Percentiles rank a stretch among this genome's conserved stretches.
Evolutionary conservation across 2,888 invertebrate species (phyloP).

Genomic region (Bembecia ichneumoniformis): DNA sequence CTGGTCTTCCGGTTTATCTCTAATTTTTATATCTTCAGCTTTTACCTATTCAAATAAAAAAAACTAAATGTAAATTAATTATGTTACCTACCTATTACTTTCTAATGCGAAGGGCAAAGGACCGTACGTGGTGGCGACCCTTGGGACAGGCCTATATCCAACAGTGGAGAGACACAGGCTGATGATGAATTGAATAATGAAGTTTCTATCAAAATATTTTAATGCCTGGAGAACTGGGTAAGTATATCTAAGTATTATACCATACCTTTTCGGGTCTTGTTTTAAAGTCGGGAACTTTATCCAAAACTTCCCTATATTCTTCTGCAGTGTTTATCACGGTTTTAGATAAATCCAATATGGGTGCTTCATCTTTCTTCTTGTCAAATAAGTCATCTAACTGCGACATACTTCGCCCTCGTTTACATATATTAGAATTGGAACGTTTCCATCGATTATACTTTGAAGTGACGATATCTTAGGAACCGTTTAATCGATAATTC

Average conservation of each 20-base stretch:
- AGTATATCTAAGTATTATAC: not conserved
- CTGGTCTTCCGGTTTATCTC: conserved; percentile 77
- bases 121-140: too few relatives aligned
- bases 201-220: not conserved
- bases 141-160: too few relatives aligned
- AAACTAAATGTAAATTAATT: too few relatives aligned
- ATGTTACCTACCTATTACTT: too few relatives aligned
- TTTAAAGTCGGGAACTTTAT: conserved; percentile 92
- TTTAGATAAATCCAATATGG: conserved; percentile 88
- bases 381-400: conserved; percentile 87
- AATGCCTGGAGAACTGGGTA: not conserved
- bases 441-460: conserved; percentile 45
- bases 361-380: conserved; percentile 88
- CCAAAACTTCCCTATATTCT: conserved; percentile 85
- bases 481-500: conserved; percentile 46
- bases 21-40: conserved; percentile 82
- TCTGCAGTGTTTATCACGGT: conserved; percentile 83
- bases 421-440: not conserved
- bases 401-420: conserved; percentile 61
- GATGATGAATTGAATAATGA: too few relatives aligned
- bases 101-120: too few relatives aligned
- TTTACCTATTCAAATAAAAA: conserved; percentile 66
- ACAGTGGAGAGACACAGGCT: too few relatives aligned
- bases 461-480: conserved; percentile 24
- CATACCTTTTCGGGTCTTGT: conserved; percentile 87